Conservation (phyloP, 2,113 vertebrate genomes). For the Panthera tigris region DNA sequence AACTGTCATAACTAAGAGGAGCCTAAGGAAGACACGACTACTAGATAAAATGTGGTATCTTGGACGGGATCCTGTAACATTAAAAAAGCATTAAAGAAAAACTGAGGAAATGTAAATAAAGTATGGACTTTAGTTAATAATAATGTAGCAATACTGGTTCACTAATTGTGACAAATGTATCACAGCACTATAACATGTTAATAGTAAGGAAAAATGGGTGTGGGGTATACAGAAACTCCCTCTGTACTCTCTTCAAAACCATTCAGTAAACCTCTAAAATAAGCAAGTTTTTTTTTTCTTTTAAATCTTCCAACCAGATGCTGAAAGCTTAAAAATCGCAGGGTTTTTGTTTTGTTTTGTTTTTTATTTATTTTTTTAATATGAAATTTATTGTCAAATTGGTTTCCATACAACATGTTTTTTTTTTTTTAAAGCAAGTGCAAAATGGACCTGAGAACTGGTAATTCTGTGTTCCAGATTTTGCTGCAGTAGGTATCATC, state of each 20-base stretch:
- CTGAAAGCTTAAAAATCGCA: not conserved
- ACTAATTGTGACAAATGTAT: not conserved
- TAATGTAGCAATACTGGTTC: not conserved
- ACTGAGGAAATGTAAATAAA: not conserved
- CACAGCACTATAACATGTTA: not conserved
- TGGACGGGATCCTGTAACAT: not conserved
- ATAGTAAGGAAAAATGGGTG: not conserved
- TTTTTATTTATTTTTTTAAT: not conserved
- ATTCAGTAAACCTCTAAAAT: not conserved
- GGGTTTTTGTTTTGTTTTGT: not conserved
- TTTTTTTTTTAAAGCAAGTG: not conserved
- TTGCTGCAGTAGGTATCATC: not conserved
- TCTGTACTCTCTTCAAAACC: not conserved
- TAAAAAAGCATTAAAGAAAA: not conserved
- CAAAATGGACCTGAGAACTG: not conserved
- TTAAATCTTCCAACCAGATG: not conserved
- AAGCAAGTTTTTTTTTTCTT: not conserved
- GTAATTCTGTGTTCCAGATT: not conserved
- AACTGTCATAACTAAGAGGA: not conserved
- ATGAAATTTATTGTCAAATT: too few relatives aligned
- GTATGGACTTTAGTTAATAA: not conserved
- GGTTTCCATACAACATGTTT: too few relatives aligned
- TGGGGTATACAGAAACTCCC: not conserved
- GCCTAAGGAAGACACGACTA: not conserved
- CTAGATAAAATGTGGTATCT: not conserved